Evolutionary conservation across 2,797 vertebrate species (phyloP).

Genomic region (Amblyopsis hoosieri): DNA sequence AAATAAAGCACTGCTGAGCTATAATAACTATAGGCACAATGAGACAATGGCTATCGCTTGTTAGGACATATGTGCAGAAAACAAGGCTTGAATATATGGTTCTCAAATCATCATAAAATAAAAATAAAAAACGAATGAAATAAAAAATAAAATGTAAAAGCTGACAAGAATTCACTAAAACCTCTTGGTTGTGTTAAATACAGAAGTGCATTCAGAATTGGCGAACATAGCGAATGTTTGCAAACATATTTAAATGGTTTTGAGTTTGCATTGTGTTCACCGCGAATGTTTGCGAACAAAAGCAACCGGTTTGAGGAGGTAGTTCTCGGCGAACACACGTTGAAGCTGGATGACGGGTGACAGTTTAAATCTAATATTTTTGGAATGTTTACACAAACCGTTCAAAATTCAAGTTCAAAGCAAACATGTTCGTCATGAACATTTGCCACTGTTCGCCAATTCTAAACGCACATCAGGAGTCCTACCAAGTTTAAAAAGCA

Average conservation of each 20-base stretch:
- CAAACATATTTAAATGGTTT: too few relatives aligned
- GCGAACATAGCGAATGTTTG: too few relatives aligned
- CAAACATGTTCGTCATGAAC: too few relatives aligned
- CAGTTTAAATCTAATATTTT: too few relatives aligned
- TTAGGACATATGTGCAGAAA: slow-evolving; percentile 37
- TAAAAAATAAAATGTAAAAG: slow-evolving; percentile 19
- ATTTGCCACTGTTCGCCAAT: too few relatives aligned
- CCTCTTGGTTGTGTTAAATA: slow-evolving; percentile 29
- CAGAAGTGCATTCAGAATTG: slow-evolving; percentile 10
- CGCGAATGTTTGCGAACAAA: too few relatives aligned
- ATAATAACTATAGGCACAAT: slow-evolving; percentile 64
- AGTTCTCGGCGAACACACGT: too few relatives aligned
- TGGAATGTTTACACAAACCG: too few relatives aligned
- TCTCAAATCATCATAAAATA: slow-evolving; percentile 18
- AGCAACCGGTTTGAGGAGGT: too few relatives aligned
- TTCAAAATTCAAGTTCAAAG: too few relatives aligned
- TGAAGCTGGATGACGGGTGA: too few relatives aligned
- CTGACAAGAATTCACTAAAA: slow-evolving; percentile 26
- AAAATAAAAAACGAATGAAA: not conserved
- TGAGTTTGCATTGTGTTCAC: too few relatives aligned
- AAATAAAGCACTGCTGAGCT: slow-evolving; percentile 35
- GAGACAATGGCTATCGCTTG: slow-evolving; percentile 54
- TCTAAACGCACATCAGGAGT: slow-evolving; percentile 40
- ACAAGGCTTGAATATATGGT: slow-evolving; percentile 55
- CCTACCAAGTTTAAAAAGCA: slow-evolving; percentile 26